Conservation (phyloP, 2,888 invertebrate genomes). For the Elaeidobius kamerunicus region DNA sequence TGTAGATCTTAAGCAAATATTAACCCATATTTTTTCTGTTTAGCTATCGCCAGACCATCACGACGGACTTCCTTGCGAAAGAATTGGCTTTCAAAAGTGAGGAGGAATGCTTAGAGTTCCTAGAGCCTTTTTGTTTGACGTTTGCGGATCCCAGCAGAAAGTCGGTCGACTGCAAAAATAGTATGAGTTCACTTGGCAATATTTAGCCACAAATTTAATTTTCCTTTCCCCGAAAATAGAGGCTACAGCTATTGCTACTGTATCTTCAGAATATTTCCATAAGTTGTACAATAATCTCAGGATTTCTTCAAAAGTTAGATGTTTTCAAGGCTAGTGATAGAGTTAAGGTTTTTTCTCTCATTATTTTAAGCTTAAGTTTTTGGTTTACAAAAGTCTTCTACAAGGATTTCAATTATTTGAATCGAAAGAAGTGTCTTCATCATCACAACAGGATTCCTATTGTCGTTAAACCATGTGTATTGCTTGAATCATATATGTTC, state of each 20-base stretch:
- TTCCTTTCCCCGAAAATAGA: background rate
- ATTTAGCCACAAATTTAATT: conserved; percentile 39
- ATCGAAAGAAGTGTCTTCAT: too few relatives aligned
- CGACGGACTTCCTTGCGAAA: conserved; percentile 80
- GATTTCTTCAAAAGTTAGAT: background rate
- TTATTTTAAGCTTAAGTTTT: conserved; percentile 6
- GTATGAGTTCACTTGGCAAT: conserved; percentile 58
- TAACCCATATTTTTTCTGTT: conserved; percentile 42
- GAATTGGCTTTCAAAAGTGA: conserved; percentile 84
- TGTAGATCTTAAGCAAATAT: background rate
- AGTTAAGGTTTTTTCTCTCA: conserved; percentile 8
- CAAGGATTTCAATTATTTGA: too few relatives aligned
- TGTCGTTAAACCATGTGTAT: too few relatives aligned
- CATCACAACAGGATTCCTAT: too few relatives aligned
- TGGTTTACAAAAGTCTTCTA: conserved; percentile 1
- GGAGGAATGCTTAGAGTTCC: conserved; percentile 85
- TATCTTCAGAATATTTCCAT: conserved; percentile 5
- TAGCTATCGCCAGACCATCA: conserved; percentile 93
- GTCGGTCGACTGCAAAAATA: conserved; percentile 89
- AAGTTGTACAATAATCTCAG: too few relatives aligned
- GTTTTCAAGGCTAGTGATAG: conserved; percentile 18
- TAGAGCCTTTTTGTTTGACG: conserved; percentile 75
- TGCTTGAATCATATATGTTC: too few relatives aligned
- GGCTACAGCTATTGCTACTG: background rate
- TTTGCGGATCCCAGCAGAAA: conserved; percentile 67